Evolutionary conservation across 2,888 invertebrate species (phyloP).

Genomic region (Stictocephala bisonia): DNA sequence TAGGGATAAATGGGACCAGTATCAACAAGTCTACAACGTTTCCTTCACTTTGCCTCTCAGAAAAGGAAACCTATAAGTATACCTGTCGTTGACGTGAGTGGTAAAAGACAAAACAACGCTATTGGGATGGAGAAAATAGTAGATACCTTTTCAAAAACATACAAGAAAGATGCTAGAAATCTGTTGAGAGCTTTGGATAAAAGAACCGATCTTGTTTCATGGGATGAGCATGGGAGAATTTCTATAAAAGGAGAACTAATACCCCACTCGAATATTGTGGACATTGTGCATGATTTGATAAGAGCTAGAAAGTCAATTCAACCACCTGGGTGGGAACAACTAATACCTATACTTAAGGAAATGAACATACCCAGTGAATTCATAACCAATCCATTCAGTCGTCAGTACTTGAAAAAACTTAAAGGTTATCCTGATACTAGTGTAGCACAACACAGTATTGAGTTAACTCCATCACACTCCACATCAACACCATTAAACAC

Average conservation of each 20-base stretch:
- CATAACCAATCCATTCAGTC: constrained; percentile 14
- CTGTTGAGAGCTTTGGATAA: background rate
- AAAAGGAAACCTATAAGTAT: constrained; percentile 7
- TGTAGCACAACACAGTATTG: too few species aligned
- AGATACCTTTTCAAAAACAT: background rate
- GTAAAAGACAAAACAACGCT: background rate
- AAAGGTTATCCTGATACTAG: too few species aligned
- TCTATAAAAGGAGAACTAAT: constrained; percentile 7
- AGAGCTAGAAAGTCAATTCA: background rate
- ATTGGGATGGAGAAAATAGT: background rate
- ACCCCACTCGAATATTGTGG: background rate
- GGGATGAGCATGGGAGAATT: background rate
- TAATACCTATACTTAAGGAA: background rate
- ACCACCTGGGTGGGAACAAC: background rate
- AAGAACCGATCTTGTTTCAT: background rate
- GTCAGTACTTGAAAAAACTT: background rate
- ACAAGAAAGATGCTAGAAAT: background rate
- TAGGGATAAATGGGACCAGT: constrained; percentile 15
- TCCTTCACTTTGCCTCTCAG: background rate
- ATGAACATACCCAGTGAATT: constrained; percentile 2
- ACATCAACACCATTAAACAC: too few species aligned
- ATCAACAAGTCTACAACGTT: constrained; percentile 20
- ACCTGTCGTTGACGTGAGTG: background rate
- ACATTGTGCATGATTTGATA: background rate
- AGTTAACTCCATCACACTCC: too few species aligned